Evolutionary conservation across 2,797 vertebrate species (phyloP).

Genomic region (Eremophila alpestris): DNA sequence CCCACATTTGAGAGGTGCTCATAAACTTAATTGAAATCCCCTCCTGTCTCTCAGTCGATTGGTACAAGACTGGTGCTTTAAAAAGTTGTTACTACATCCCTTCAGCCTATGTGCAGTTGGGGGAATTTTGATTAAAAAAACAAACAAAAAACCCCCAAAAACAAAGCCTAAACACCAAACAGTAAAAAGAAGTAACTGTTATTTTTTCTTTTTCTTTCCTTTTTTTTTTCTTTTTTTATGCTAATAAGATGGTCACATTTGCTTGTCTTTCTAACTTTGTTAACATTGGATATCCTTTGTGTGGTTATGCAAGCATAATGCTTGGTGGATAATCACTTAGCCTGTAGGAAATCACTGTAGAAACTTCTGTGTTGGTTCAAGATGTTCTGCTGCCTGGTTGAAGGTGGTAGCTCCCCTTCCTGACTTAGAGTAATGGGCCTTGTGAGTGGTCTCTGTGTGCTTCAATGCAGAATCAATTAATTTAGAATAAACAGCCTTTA

Average conservation of each 20-base stretch:
- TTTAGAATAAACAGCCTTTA: not conserved
- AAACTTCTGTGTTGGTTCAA: not conserved
- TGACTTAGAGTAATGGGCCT: not conserved
- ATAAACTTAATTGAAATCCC: not conserved
- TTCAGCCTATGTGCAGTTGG: not conserved
- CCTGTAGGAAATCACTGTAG: not conserved
- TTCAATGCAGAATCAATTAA: not conserved
- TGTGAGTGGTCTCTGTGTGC: not conserved
- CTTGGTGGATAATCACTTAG: not conserved
- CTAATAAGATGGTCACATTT: not conserved
- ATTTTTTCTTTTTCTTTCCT: fast-evolving
- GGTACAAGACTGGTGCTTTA: not conserved
- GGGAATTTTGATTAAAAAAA: not conserved
- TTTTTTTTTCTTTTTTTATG: not conserved
- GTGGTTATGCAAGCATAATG: not conserved
- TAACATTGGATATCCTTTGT: not conserved
- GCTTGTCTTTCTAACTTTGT: not conserved
- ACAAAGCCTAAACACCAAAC: not conserved
- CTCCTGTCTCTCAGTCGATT: not conserved
- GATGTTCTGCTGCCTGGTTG: not conserved
- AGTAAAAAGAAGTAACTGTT: not conserved
- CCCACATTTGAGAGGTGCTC: fast-evolving
- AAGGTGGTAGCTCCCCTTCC: not conserved
- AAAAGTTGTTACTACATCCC: not conserved
- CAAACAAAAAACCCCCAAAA: not conserved